These are phyloP conservation scores for Mongoloraphidia duomilia DNA, from an alignment of 2,888 invertebrate genomes.

Conservation along the genomic window DNA sequence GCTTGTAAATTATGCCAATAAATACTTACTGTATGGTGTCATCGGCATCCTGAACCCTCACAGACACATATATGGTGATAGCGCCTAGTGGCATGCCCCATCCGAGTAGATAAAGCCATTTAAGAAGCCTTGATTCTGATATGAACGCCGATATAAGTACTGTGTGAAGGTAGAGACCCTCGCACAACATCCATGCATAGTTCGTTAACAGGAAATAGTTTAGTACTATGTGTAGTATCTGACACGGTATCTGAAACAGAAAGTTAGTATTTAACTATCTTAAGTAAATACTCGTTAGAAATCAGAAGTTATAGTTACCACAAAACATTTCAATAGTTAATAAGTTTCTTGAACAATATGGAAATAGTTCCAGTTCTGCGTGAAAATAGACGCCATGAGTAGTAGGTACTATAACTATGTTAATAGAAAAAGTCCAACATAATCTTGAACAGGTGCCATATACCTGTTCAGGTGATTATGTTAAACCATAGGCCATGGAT, in stretches of 20 bases:
- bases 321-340: too few relatives aligned
- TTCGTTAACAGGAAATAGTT: slow-evolving; percentile 84
- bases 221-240: slow-evolving; percentile 62
- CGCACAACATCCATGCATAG: slow-evolving; percentile 95
- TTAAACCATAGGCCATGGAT: too few relatives aligned
- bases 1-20: background rate
- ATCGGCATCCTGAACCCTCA: slow-evolving; percentile 29
- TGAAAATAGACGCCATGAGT: too few relatives aligned
- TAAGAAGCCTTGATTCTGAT: slow-evolving; percentile 70
- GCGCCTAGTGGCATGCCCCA: slow-evolving; percentile 67
- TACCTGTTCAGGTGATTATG: too few relatives aligned
- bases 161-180: slow-evolving; percentile 87
- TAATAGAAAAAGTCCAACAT: too few relatives aligned
- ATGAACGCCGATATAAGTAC: slow-evolving; percentile 84
- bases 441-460: too few relatives aligned
- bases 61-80: slow-evolving; percentile 47
- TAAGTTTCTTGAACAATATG: too few relatives aligned
- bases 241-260: slow-evolving; percentile 59
- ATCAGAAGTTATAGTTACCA: too few relatives aligned
- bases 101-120: slow-evolving; percentile 68
- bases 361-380: too few relatives aligned
- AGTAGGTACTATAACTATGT: too few relatives aligned
- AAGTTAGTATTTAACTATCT: too few relatives aligned
- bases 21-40: background rate
- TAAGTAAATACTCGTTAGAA: too few relatives aligned